Evolutionary conservation across 2,888 invertebrate species (phyloP), one percentile per base, ranked within the genome.

Genomic region (Luperina testacea): DNA sequence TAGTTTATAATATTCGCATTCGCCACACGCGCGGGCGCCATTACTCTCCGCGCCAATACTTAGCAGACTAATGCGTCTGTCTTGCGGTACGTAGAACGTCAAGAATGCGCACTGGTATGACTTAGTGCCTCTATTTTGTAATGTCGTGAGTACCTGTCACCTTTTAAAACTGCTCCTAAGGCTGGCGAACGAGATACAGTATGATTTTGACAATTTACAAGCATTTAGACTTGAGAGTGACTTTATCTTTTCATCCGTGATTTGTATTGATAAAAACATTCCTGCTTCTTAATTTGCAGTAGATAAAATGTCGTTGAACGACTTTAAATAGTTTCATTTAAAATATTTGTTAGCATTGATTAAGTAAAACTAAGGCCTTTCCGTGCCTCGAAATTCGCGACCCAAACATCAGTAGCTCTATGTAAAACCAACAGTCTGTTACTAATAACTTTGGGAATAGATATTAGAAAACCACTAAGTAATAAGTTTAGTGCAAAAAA

Each of bases 1-100:
- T 70, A 81, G 64, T 75, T 80, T 83, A 72, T 83, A 80, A 75
- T 75, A 75, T 85, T 85, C 69, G n/a, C 72, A 85, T 86, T 83
- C 86, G 15, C 15, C 15, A 64, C 84, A 85, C 85, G 86, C 77
- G 75, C 83, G 32, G 48, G 9, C n/a, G 17, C 59, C 83, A 86
- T 86, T 86, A 86, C 38, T 85, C 83, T 80, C 69, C 64, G 32
- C 51, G 53, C 69, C 75, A 86, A 80, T 86, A 86, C 75, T 71
- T 11, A n/a, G 27, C 45, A 59, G 86, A 85, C 75, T 80, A 80
- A 86, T 85, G 75, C 65, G 53, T 68, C 70, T 77, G 72, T 70
- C 68, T 76, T 38, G 63, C 7, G 27, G 32, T 59, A 45, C n/a
- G 32, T 53, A 78, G 63, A 38, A 72, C 57, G 38, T 51, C 24